Evolutionary conservation across 37 sponge, comb jelly and placozoan genomes (phyloP).

Genomic region (Tethya wilhelma): DNA sequence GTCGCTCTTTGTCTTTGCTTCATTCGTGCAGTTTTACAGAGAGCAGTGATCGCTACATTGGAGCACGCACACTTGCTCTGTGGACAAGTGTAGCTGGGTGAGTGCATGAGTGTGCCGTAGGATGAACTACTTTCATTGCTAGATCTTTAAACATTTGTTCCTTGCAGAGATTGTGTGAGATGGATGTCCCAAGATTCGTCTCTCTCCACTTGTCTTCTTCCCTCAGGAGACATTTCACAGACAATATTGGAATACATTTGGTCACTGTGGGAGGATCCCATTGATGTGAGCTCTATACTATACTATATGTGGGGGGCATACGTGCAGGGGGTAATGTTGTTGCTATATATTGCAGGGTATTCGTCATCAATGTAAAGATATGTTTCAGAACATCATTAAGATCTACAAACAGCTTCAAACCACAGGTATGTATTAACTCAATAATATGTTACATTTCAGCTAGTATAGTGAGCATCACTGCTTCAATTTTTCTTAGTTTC

Average conservation of each 20-base stretch:
- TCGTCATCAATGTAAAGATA: slow-evolving; percentile 51
- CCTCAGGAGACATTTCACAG: slow-evolving; percentile 23
- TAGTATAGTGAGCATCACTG: background rate
- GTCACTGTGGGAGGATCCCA: slow-evolving; percentile 79
- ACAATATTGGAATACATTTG: slow-evolving; percentile 57
- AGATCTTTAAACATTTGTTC: no score
- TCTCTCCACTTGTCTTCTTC: background rate
- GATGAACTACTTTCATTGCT: background rate
- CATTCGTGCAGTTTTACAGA: slow-evolving; percentile 36
- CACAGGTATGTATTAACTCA: slow-evolving; percentile 7
- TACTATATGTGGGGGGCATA: background rate
- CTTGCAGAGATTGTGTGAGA: slow-evolving; percentile 7
- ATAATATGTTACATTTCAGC: background rate
- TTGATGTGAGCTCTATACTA: slow-evolving; percentile 70
- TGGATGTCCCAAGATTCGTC: no score
- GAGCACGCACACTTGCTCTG: slow-evolving; percentile 32
- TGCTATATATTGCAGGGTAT: slow-evolving; percentile 38
- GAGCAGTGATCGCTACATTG: slow-evolving; percentile 45
- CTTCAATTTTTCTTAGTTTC: background rate
- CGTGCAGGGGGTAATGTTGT: background rate
- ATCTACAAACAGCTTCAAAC: slow-evolving; percentile 28
- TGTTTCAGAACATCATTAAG: slow-evolving; percentile 47
- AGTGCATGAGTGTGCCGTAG: background rate
- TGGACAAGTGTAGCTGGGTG: slow-evolving; percentile 62
- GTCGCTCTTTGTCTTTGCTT: background rate